phyloP scores from a whole-genome alignment of 1,140 invertebrate species.

The Hycleus phaleratus region DNA sequence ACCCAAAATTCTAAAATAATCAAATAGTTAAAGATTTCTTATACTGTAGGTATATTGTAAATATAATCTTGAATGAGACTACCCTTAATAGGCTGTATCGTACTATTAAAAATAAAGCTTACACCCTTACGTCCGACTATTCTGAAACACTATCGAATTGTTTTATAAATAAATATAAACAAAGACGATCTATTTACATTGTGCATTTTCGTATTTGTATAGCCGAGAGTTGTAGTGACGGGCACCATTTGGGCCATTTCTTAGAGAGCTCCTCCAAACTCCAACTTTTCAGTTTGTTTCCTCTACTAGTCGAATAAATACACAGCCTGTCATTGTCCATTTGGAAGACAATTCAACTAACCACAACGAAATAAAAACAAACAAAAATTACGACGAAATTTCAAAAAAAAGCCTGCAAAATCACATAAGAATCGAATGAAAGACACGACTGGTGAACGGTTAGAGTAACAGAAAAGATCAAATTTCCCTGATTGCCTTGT shows the following conservation, averaged over 20 bases:
- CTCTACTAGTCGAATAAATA: conserved; percentile 8
- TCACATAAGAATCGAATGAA: background rate
- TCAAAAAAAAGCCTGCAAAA: background rate
- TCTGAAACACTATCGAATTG: too few species aligned
- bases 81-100: too few species aligned
- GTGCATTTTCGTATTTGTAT: conserved; percentile 5
- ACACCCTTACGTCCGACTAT: background rate
- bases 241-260: conserved; percentile 8
- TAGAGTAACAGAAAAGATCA: background rate
- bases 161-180: conserved; percentile 7
- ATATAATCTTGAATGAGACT: too few species aligned
- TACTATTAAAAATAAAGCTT: background rate
- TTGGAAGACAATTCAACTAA: conserved; percentile 6
- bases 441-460: background rate
- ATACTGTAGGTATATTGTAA: too few species aligned
- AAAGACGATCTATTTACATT: conserved; percentile 13
- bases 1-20: background rate
- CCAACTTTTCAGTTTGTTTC: conserved; percentile 9
- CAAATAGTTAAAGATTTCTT: background rate
- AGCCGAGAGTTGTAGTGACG: background rate
- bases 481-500: conserved; percentile 3
- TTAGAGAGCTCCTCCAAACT: background rate
- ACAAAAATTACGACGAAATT: conserved; percentile 1
- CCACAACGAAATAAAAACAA: conserved; percentile 1
- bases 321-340: conserved; percentile 10